phyloP scores from a whole-genome alignment of 2,888 invertebrate species.

The Rhorus exstirpatorius region DNA sequence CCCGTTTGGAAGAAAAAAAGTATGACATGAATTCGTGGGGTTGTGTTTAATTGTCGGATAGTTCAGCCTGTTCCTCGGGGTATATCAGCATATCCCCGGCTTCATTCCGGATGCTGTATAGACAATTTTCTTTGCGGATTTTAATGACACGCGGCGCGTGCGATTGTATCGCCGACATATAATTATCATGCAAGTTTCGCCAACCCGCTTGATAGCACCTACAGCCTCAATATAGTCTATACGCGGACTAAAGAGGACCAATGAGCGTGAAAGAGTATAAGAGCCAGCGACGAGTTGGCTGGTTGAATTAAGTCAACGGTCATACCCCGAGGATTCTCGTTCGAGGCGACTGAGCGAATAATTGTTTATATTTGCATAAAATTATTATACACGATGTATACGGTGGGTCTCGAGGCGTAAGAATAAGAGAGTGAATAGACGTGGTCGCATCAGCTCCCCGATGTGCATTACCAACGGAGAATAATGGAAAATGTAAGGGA shows the following conservation, averaged over 20 bases:
- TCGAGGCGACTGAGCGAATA: constrained; percentile 71
- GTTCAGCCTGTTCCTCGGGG: too few relatives aligned
- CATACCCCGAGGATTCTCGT: constrained; percentile 40
- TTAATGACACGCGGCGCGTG: too few relatives aligned
- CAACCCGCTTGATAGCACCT: neutral
- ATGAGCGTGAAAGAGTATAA: constrained; percentile 9
- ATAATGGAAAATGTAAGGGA: constrained; percentile 44
- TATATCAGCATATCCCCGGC: too few relatives aligned
- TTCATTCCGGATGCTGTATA: too few relatives aligned
- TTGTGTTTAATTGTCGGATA: too few relatives aligned
- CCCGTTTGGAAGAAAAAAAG: too few relatives aligned
- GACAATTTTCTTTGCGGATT: too few relatives aligned
- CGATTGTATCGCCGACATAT: constrained; percentile 12
- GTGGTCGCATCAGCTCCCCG: constrained; percentile 34
- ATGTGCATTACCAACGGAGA: constrained; percentile 58
- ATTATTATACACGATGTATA: constrained; percentile 76
- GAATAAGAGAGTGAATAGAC: neutral
- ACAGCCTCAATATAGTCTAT: too few relatives aligned
- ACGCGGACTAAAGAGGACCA: neutral
- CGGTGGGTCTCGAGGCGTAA: neutral
- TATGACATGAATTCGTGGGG: too few relatives aligned
- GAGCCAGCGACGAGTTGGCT: constrained; percentile 40
- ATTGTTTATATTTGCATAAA: constrained; percentile 82
- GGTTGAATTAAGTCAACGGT: constrained; percentile 69
- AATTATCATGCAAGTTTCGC: constrained; percentile 19